Base-by-base conservation (phyloP, 2,888 invertebrate genomes). In the Glaucopsyche alexis region DNA sequence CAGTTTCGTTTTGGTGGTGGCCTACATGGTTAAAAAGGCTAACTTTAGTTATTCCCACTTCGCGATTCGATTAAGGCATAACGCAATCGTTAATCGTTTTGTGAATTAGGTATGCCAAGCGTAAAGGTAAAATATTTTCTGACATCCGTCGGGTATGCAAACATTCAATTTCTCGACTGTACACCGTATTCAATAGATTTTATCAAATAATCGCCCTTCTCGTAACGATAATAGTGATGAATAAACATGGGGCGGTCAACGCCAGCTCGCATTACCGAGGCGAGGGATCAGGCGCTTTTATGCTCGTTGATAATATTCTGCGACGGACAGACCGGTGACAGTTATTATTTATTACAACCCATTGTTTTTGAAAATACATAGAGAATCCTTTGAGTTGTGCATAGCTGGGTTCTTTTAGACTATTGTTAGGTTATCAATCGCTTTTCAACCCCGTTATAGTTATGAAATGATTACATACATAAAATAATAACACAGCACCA, bases 311-410 rank as follows among this genome's bases (percentile, higher is more conserved):
- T 60, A 38, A 29, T 60, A 60, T 14, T 13, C 60, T 38, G 13
- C 13, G 29, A 29, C 60, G 13, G 60, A 29, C 60, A 13, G 60
- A 60, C 60, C 29, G 60, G 8, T 2, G 47, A 60, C 29, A 1
- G 60, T 13, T 13, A 60, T 60, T 60, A 60, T 29, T 29, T 60
- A 60, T 60, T 13, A 60, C 60, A n/a, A n/a, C 16, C 11, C 19
- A 60, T 60, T 60, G 29, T 60, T 60, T 60, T 60, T 19, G 60
- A 60, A 40, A 40, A 55, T 55, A 55, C 52, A 60, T 60, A 29
- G 29, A 29, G 5, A 29, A 29, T 29, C 29, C 29, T 60, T 9
- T 9, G 47, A 47, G 13, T 29, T 60, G 16, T 60, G 60, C 29
- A 60, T 29, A 38, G 19, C 9, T 11, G 55, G 19, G 11, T 60